Evolutionary conservation across 92 coral and sea anemone genomes (phyloP).

Genomic region (Micromussa lordhowensis): DNA sequence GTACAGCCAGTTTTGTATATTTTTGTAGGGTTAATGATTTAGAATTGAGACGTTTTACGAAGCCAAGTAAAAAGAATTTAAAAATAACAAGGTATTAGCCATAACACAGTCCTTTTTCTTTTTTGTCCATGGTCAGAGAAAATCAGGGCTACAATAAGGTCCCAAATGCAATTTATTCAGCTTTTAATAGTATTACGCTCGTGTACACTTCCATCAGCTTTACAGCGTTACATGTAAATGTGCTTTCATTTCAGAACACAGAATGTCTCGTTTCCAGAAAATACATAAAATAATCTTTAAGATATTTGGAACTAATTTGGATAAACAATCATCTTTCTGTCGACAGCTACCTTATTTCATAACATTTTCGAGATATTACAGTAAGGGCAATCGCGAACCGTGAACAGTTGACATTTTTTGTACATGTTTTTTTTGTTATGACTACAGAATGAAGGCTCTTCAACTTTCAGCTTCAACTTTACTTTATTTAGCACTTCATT

Average conservation of each 20-base stretch:
- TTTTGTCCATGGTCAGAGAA: neutral
- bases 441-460: too few species aligned
- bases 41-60: neutral
- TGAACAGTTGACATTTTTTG: too few species aligned
- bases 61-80: neutral
- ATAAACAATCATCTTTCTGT: neutral
- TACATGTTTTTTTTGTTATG: too few species aligned
- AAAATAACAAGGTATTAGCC: too few species aligned
- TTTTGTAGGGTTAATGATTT: too few species aligned
- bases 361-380: too few species aligned
- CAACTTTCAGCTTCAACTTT: too few species aligned
- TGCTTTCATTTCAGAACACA: neutral
- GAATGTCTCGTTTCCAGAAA: neutral
- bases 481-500: too few species aligned
- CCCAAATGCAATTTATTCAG: neutral
- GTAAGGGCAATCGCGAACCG: too few species aligned
- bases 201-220: neutral
- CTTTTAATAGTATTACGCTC: neutral
- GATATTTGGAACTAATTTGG: neutral
- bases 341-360: too few species aligned
- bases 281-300: neutral
- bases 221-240: neutral
- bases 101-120: too few species aligned
- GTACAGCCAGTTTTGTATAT: neutral
- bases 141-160: neutral